Evolutionary conservation across 2,797 vertebrate species (phyloP), one percentile per base, ranked within the genome.

Genomic region (Hyperoplus immaculatus): DNA sequence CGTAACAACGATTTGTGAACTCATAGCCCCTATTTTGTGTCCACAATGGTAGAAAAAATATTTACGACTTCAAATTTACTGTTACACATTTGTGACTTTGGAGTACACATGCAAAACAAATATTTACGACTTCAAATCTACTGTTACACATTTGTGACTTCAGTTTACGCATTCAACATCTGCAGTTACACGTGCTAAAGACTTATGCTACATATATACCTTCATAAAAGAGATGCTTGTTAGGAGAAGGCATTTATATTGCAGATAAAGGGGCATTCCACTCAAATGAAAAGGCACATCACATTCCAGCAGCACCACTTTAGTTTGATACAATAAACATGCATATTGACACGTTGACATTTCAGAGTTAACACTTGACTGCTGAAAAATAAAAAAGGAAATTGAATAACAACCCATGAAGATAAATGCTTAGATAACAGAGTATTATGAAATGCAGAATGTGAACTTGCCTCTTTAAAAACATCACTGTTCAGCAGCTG

Each of bases 171-270:
- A n/a, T n/a, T n/a, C n/a, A n/a, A n/a, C n/a, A n/a, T n/a, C n/a
- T n/a, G n/a, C n/a, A n/a, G n/a, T n/a, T n/a, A n/a, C n/a, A n/a
- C n/a, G n/a, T n/a, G n/a, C n/a, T n/a, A n/a, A n/a, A n/a, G n/a
- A n/a, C n/a, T n/a, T n/a, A n/a, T n/a, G n/a, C n/a, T n/a, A n/a
- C n/a, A n/a, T n/a, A n/a, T n/a, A n/a, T n/a, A n/a, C n/a, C n/a
- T n/a, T n/a, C n/a, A n/a, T n/a, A n/a, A n/a, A 38, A 72, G 18
- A 72, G 39, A 16, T 36, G 8, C 36, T 70, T 54, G 54, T 75
- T 80, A 68, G 55, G 45, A 74, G 18, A 81, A 81, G 45, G 43
- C 61, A 39, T 50, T 59, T 63, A 53, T 8, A 45, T 12, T 42
- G 11, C 18, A 64, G 51, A 64, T 69, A 68, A 64, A 69, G 3